These are phyloP conservation scores for Eucriotettix oculatus DNA, from an alignment of 2,888 invertebrate species.

Conservation along the genomic window DNA sequence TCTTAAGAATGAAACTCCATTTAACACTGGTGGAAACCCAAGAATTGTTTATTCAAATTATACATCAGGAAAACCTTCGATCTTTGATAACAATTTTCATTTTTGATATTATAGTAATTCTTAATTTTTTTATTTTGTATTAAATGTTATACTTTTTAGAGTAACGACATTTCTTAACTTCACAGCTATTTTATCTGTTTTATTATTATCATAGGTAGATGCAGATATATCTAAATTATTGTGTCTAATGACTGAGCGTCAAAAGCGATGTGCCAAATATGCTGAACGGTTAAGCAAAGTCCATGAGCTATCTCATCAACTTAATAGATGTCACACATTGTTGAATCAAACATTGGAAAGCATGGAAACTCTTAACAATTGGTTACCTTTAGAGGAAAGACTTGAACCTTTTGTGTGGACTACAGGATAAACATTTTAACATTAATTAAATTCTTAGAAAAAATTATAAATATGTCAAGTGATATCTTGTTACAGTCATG, in stretches of 20 bases:
- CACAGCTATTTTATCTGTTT: not conserved
- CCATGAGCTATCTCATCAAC: slow-evolving; percentile 64
- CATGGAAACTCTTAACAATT: slow-evolving; percentile 67
- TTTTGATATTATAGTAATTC: not conserved
- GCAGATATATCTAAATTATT: slow-evolving; percentile 52
- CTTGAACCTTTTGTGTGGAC: slow-evolving; percentile 83
- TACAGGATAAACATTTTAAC: slow-evolving; percentile 32
- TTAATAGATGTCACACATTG: slow-evolving; percentile 63
- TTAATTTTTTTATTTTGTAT: not conserved
- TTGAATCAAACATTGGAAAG: slow-evolving; percentile 73
- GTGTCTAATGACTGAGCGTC: slow-evolving; percentile 55
- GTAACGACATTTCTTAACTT: not conserved
- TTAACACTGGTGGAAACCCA: too few species aligned
- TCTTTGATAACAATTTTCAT: too few species aligned
- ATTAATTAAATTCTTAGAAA: too few species aligned
- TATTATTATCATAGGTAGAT: slow-evolving; percentile 38
- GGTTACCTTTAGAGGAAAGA: slow-evolving; percentile 64
- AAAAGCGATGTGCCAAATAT: slow-evolving; percentile 68
- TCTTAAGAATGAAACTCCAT: too few species aligned
- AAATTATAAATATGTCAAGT: too few species aligned
- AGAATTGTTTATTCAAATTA: too few species aligned
- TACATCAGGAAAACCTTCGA: too few species aligned
- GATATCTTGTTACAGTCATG: too few species aligned
- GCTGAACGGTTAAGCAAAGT: slow-evolving; percentile 73
- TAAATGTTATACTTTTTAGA: not conserved